These are phyloP conservation scores for Gastrophryne carolinensis DNA, from an alignment of 2,797 vertebrate species.

Conservation along the genomic window DNA sequence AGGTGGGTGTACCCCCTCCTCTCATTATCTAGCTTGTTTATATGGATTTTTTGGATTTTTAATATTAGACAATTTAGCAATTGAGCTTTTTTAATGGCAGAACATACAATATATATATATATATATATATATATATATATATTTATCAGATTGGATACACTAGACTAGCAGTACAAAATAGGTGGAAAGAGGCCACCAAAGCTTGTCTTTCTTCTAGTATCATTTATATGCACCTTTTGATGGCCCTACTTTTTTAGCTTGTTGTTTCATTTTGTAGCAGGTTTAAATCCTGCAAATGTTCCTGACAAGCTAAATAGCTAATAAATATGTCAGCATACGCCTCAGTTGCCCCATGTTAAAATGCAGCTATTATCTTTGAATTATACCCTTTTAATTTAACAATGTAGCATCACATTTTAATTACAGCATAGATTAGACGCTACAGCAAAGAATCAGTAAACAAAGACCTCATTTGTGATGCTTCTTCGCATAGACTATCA, in stretches of 20 bases:
- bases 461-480: constrained; percentile 76
- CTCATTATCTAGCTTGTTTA: too few species aligned
- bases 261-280: background rate
- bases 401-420: constrained; percentile 69
- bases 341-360: constrained; percentile 52
- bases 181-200: too few species aligned
- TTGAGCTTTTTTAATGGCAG: too few species aligned
- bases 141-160: background rate
- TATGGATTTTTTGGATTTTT: too few species aligned
- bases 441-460: constrained; percentile 75
- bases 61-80: too few species aligned
- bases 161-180: too few species aligned
- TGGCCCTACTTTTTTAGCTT: background rate
- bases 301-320: constrained; percentile 41
- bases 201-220: background rate
- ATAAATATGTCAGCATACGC: constrained; percentile 47
- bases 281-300: background rate
- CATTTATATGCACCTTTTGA: background rate
- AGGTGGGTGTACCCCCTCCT: too few species aligned
- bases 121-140: background rate
- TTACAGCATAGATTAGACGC: constrained; percentile 76
- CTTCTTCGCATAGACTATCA: constrained; percentile 70
- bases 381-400: constrained; percentile 60
- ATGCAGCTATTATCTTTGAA: constrained; percentile 55
- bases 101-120: too few species aligned